phyloP scores from a whole-genome alignment of 2,888 invertebrate species.

The Eupithecia abbreviata region DNA sequence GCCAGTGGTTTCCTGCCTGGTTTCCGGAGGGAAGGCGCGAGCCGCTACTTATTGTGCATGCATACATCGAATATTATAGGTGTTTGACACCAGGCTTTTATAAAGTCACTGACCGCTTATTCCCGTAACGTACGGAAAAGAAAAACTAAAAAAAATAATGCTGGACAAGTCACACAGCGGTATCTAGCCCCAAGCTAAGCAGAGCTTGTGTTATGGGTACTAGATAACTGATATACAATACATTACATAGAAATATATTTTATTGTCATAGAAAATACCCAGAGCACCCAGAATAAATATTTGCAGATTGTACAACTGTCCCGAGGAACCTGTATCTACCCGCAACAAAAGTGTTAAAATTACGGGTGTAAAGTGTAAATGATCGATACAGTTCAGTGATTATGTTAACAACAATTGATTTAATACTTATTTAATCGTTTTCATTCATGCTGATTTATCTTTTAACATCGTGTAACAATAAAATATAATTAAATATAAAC shows the following conservation, averaged over 20 bases:
- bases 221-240: no score
- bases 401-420: neutral
- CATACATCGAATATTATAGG: conserved; percentile 32
- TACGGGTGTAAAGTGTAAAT: neutral
- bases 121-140: neutral
- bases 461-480: neutral
- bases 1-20: conserved; percentile 64
- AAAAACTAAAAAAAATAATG: neutral
- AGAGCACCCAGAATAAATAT: no score
- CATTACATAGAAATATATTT: no score
- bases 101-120: neutral
- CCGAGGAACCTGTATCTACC: no score
- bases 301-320: no score
- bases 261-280: no score
- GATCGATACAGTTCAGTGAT: neutral
- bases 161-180: no score
- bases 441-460: neutral
- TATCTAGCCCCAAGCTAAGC: no score
- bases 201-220: no score
- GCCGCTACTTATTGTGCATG: conserved; percentile 41
- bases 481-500: neutral
- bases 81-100: conserved; percentile 29
- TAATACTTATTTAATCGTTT: neutral
- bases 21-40: conserved; percentile 64
- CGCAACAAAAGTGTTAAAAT: no score